Evolutionary conservation across 2,113 vertebrate genomes (phyloP).

Genomic region (Chrysochloris asiatica): DNA sequence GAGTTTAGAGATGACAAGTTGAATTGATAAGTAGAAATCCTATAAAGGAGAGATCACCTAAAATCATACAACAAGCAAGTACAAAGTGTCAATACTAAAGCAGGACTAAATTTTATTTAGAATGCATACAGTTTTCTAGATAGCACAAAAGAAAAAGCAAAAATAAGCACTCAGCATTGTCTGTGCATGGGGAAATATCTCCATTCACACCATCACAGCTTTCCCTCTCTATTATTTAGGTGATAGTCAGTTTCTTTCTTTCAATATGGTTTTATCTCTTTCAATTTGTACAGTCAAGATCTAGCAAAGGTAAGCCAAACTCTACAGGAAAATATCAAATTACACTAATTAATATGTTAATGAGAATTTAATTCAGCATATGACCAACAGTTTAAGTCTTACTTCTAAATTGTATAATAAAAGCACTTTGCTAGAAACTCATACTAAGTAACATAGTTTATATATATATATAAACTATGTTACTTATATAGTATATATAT

Average conservation of each 20-base stretch:
- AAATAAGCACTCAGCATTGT: background rate
- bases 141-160: background rate
- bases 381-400: background rate
- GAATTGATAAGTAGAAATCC: slow-evolving; percentile 39
- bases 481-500: no score
- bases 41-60: background rate
- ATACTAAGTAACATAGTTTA: background rate
- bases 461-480: no score
- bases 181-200: background rate
- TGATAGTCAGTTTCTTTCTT: background rate
- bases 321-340: background rate
- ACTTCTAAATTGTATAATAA: background rate
- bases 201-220: background rate
- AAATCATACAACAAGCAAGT: background rate
- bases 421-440: background rate
- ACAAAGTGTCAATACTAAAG: background rate
- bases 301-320: background rate
- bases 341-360: background rate
- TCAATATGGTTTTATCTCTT: background rate
- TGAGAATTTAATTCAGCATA: background rate
- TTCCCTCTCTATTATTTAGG: background rate
- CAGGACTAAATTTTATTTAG: slow-evolving; percentile 1
- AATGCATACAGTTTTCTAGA: background rate
- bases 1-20: background rate
- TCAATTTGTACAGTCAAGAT: background rate